A percentile compares a stretch with the other conserved stretches of the same genome.
Evolutionary conservation across 2,113 vertebrate species (phyloP).

Genomic region (Otocyon megalotis): DNA sequence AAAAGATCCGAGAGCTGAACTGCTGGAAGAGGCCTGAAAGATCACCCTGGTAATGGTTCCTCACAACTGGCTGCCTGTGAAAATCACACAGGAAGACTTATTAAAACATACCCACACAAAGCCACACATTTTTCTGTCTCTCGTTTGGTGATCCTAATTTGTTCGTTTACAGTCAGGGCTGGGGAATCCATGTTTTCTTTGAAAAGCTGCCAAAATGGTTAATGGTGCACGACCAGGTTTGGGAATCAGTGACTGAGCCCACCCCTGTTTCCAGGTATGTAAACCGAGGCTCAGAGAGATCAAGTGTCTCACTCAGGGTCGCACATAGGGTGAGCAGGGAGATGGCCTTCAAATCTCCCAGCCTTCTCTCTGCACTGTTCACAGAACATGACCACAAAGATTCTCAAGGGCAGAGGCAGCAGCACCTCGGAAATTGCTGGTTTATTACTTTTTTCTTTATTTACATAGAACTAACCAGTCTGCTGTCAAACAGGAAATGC

Average conservation of each 20-base stretch:
- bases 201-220: not conserved
- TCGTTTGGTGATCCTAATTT: not conserved
- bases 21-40: not conserved
- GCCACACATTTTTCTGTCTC: not conserved
- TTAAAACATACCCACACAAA: not conserved
- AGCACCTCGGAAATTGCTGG: not conserved
- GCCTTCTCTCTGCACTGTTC: not conserved
- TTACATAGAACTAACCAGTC: constrained; percentile 14
- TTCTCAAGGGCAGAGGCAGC: not conserved
- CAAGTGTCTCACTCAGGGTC: not conserved
- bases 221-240: not conserved
- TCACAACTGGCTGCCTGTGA: not conserved
- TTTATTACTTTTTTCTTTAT: constrained; percentile 48
- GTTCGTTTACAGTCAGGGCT: not conserved
- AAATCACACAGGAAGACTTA: not conserved
- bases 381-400: not conserved
- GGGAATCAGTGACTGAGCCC: not conserved
- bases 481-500: constrained; percentile 69
- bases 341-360: not conserved
- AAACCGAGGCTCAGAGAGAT: not conserved
- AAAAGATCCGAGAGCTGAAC: not conserved
- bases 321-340: not conserved
- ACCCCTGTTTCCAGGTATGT: not conserved
- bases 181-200: not conserved
- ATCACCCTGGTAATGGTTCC: not conserved